Conservation (phyloP, 2,797 vertebrate genomes). For the Argentina silus region DNA sequence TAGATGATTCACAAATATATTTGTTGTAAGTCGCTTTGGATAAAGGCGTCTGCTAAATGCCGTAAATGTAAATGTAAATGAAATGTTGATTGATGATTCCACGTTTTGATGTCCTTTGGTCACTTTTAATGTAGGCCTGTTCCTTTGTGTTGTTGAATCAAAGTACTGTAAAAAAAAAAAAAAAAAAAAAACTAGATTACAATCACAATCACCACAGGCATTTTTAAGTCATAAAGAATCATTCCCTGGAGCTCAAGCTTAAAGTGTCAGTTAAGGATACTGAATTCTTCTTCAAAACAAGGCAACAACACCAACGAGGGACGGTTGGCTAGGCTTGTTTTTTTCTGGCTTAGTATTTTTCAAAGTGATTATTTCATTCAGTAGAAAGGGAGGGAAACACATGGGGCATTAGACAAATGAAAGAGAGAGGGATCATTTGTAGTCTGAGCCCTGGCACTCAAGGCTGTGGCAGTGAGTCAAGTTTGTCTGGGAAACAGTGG, state of each 20-base stretch:
- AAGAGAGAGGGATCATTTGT: conserved; percentile 29
- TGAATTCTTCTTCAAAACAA: neutral
- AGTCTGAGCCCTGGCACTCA: conserved; percentile 16
- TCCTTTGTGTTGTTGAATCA: too few relatives aligned
- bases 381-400: conserved; percentile 28
- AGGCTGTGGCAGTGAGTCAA: conserved; percentile 33
- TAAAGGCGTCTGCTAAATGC: too few relatives aligned
- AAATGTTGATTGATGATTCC: neutral
- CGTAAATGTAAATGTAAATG: too few relatives aligned
- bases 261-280: neutral
- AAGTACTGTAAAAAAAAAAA: neutral
- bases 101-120: neutral
- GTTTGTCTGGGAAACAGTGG: conserved; percentile 30
- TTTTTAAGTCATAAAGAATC: neutral
- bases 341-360: neutral
- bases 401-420: conserved; percentile 17
- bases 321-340: neutral
- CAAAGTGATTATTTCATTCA: conserved; percentile 18
- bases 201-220: neutral
- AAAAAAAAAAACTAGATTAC: neutral
- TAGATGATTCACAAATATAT: too few relatives aligned
- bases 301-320: neutral
- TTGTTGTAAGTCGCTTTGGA: too few relatives aligned
- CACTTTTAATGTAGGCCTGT: too few relatives aligned
- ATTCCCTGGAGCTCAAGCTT: neutral